Conservation (phyloP, 2,888 invertebrate species). For the Silvanus unidentatus region DNA sequence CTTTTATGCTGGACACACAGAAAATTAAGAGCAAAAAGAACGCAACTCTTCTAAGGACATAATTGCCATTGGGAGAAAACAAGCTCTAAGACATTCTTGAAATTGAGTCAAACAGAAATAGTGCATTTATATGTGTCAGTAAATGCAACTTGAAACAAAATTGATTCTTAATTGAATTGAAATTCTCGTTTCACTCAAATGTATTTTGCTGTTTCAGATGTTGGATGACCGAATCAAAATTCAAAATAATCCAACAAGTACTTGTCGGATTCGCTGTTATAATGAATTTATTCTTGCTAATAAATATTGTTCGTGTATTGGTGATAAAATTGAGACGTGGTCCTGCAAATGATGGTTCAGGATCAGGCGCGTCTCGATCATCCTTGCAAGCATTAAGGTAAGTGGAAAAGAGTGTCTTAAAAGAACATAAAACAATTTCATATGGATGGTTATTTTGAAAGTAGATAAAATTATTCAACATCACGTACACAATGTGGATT, state of each 20-base stretch:
- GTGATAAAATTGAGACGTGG: slow-evolving; percentile 74
- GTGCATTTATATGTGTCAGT: no score
- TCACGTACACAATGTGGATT: no score
- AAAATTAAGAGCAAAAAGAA: neutral
- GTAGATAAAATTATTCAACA: neutral
- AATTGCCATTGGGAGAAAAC: no score
- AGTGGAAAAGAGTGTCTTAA: neutral
- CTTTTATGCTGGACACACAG: neutral
- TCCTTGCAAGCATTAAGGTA: slow-evolving; percentile 70
- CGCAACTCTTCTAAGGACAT: no score
- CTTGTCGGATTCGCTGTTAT: slow-evolving; percentile 75
- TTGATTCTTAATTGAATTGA: no score
- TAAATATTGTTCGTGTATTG: slow-evolving; percentile 85
- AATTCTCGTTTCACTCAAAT: neutral
- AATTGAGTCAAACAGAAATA: no score
- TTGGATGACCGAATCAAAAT: slow-evolving; percentile 56
- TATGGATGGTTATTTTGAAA: no score
- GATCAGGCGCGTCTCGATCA: slow-evolving; percentile 58
- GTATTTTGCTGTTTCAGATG: slow-evolving; percentile 36
- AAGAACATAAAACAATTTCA: no score
- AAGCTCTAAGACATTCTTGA: no score
- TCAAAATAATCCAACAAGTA: slow-evolving; percentile 67
- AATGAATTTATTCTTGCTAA: slow-evolving; percentile 77
- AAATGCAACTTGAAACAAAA: no score
- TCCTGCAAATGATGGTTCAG: slow-evolving; percentile 53